phyloP scores from a whole-genome alignment of 2,113 vertebrate species.

The Lophotis ruficrista region DNA sequence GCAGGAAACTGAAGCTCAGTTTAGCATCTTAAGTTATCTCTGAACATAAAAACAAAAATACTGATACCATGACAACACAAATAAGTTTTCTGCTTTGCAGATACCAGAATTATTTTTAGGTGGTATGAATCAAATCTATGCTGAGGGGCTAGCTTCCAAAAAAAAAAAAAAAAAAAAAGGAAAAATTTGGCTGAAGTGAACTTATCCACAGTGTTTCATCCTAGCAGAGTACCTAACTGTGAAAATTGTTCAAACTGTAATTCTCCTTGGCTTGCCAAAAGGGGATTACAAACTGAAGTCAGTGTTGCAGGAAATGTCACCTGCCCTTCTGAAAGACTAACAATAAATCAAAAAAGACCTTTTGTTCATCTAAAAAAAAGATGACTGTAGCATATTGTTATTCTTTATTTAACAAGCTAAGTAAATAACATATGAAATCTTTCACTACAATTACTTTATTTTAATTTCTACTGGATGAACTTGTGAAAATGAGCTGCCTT shows the following conservation, averaged over 20 bases:
- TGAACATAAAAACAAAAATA: constrained; percentile 43
- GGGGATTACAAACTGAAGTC: constrained; percentile 32
- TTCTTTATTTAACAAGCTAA: neutral
- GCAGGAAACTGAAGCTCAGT: neutral
- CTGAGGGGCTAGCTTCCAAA: constrained; percentile 42
- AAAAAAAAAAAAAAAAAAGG: constrained; percentile 63
- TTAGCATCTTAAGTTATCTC: neutral
- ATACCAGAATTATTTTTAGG: constrained; percentile 67
- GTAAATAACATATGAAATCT: neutral
- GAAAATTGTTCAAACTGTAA: constrained; percentile 45
- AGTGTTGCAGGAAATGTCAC: constrained; percentile 63
- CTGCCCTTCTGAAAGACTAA: constrained; percentile 49
- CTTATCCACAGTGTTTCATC: neutral
- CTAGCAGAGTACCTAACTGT: constrained; percentile 7
- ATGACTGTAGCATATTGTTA: neutral
- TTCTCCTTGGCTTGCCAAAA: constrained; percentile 54
- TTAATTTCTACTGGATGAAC: neutral
- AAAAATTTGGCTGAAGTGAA: constrained; percentile 46
- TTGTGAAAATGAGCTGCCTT: neutral
- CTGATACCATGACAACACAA: constrained; percentile 46
- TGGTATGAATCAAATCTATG: constrained; percentile 53
- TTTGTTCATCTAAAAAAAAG: constrained; percentile 3
- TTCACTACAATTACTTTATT: neutral
- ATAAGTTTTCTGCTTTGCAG: constrained; percentile 55
- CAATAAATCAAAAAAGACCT: constrained; percentile 36